Conservation (phyloP, 92 coral and sea anemone species). For the Parazoanthus darwini region DNA sequence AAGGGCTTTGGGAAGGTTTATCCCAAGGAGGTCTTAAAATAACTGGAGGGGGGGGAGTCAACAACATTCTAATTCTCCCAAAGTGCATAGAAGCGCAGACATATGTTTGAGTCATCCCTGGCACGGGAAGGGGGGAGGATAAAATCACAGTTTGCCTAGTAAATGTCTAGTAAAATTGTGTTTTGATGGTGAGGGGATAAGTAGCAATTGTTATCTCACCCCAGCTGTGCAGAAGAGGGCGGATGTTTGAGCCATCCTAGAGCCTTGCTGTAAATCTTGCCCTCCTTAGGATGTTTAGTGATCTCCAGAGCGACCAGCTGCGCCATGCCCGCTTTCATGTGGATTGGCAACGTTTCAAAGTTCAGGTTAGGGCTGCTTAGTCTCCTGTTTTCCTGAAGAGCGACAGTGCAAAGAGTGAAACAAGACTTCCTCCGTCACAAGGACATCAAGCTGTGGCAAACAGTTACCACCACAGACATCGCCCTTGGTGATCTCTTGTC, state of each 20-base stretch:
- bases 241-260: conserved; percentile 91
- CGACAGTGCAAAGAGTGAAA: neutral
- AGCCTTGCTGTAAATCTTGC: conserved; percentile 88
- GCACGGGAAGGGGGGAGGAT: neutral
- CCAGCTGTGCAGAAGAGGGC: conserved; percentile 88
- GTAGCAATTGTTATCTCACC: conserved; percentile 60
- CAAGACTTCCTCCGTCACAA: no score
- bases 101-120: neutral
- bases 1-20: no score
- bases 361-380: conserved; percentile 88
- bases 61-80: neutral
- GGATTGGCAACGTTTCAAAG: conserved; percentile 84
- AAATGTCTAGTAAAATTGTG: neutral
- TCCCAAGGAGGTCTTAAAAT: no score
- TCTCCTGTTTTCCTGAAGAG: conserved; percentile 75
- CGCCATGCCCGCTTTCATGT: conserved; percentile 89
- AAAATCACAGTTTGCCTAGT: no score
- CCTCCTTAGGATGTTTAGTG: conserved; percentile 87
- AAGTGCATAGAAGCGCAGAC: neutral
- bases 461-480: no score
- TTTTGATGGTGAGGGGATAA: neutral
- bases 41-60: neutral
- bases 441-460: no score
- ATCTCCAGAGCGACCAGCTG: conserved; percentile 93
- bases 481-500: no score